Evolutionary conservation across 2,888 invertebrate species (phyloP).

Genomic region (Minunthozetes semirufus): DNA sequence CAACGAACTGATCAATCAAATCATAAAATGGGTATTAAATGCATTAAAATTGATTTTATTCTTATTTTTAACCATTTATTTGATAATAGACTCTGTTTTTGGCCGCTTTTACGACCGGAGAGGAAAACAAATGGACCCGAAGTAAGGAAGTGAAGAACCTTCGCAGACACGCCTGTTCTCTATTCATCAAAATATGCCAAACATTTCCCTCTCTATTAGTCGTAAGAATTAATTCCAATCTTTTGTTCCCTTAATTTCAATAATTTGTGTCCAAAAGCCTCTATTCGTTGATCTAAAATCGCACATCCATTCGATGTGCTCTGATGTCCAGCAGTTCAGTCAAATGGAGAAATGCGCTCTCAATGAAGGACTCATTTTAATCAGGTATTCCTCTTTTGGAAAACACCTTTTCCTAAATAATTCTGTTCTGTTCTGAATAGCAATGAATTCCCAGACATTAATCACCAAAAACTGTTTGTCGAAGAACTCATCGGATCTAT

Average conservation of each 20-base stretch:
- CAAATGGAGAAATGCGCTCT: slow-evolving; percentile 75
- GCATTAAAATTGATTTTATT: not conserved
- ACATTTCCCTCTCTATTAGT: slow-evolving; percentile 76
- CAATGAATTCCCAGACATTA: slow-evolving; percentile 83
- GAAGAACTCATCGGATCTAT: slow-evolving; percentile 23
- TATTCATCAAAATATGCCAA: slow-evolving; percentile 80
- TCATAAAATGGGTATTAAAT: slow-evolving; percentile 36
- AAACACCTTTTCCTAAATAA: slow-evolving; percentile 59
- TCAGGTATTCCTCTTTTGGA: slow-evolving; percentile 38
- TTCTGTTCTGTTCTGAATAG: slow-evolving; percentile 48
- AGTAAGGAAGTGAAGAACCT: slow-evolving; percentile 71
- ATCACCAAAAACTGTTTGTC: slow-evolving; percentile 50
- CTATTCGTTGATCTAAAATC: slow-evolving; percentile 24
- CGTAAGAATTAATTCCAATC: slow-evolving; percentile 44
- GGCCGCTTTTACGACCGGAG: slow-evolving; percentile 64
- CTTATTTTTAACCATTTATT: slow-evolving; percentile 1
- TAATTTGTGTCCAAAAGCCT: not conserved
- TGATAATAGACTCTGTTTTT: slow-evolving; percentile 64
- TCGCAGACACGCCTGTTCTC: slow-evolving; percentile 76
- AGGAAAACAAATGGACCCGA: slow-evolving; percentile 60
- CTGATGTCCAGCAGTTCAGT: slow-evolving; percentile 56
- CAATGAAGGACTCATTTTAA: slow-evolving; percentile 51
- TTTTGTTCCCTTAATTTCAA: not conserved
- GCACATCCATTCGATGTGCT: slow-evolving; percentile 10
- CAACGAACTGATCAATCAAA: slow-evolving; percentile 16